phyloP scores from a whole-genome alignment of 2,797 vertebrate species.

The Menidia menidia region DNA sequence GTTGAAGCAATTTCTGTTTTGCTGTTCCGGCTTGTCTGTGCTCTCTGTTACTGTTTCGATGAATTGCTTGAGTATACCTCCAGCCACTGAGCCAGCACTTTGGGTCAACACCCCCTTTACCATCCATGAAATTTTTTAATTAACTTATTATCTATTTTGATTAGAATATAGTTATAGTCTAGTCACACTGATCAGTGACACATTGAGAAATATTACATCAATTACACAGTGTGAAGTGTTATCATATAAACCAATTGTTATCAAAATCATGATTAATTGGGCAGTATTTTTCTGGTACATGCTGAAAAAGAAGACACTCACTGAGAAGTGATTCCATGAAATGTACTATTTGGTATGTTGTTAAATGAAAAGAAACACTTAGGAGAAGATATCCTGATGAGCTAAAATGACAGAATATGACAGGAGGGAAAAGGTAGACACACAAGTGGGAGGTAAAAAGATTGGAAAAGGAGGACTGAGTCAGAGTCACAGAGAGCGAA shows the following conservation, averaged over 20 bases:
- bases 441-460: slow-evolving; percentile 5
- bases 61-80: no score
- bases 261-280: slow-evolving; percentile 20
- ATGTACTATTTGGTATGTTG: slow-evolving; percentile 4
- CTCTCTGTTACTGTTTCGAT: no score
- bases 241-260: slow-evolving; percentile 27
- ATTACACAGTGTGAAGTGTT: slow-evolving; percentile 11
- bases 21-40: no score
- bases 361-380: slow-evolving; percentile 40
- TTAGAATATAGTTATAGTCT: slow-evolving; percentile 5
- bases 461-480: not conserved
- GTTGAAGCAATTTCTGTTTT: no score
- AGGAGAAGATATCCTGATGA: slow-evolving; percentile 22
- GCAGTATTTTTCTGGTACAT: slow-evolving; percentile 2
- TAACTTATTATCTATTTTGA: not conserved
- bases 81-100: no score
- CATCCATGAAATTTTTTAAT: not conserved
- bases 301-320: slow-evolving; percentile 4
- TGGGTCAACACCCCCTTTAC: no score
- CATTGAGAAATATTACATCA: slow-evolving; percentile 2
- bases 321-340: slow-evolving; percentile 15
- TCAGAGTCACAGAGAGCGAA: slow-evolving; percentile 1
- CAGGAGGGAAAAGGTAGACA: not conserved
- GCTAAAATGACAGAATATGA: slow-evolving; percentile 12
- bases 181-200: not conserved